Percentiles rank a stretch among this genome's conserved stretches.
Evolutionary conservation across 2,797 vertebrate genomes (phyloP).

Genomic region (Trachurus trachurus): DNA sequence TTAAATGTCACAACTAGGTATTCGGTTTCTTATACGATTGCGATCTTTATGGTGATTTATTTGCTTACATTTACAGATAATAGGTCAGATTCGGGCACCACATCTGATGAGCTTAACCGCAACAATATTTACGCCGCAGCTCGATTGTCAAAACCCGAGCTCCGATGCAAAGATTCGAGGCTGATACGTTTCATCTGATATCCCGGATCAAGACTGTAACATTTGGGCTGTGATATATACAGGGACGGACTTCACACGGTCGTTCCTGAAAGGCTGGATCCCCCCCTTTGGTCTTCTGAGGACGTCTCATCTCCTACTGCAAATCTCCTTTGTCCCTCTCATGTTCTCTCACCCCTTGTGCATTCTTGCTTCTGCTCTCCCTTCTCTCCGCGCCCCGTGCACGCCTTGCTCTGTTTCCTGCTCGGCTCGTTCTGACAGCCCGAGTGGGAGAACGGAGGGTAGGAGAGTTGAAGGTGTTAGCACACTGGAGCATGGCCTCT

Average conservation of each 20-base stretch:
- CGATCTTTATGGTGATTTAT: neutral
- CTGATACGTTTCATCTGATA: slow-evolving; percentile 42
- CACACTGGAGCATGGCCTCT: slow-evolving; percentile 65
- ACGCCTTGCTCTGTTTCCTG: slow-evolving; percentile 37
- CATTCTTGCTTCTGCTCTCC: slow-evolving; percentile 23
- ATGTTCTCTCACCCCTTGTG: slow-evolving; percentile 38
- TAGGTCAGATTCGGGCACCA: neutral
- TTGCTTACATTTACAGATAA: neutral
- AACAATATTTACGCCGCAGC: slow-evolving; percentile 7
- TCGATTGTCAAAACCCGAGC: slow-evolving; percentile 8
- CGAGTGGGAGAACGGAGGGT: slow-evolving; percentile 37
- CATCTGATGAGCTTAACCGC: slow-evolving; percentile 1
- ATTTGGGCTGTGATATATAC: slow-evolving; percentile 58
- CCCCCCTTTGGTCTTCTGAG: slow-evolving; percentile 61
- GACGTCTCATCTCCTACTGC: slow-evolving; percentile 61
- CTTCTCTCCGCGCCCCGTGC: neutral
- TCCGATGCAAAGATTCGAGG: slow-evolving; percentile 30
- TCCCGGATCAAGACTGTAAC: slow-evolving; percentile 55
- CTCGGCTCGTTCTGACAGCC: slow-evolving; percentile 67
- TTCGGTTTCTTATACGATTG: neutral
- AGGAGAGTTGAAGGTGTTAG: slow-evolving; percentile 71
- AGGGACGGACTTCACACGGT: slow-evolving; percentile 52
- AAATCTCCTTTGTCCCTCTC: slow-evolving; percentile 46
- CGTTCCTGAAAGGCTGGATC: slow-evolving; percentile 50
- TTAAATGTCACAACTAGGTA: neutral